phyloP scores from a whole-genome alignment of 2,797 vertebrate genomes.

The Melanotaenia nigrans region DNA sequence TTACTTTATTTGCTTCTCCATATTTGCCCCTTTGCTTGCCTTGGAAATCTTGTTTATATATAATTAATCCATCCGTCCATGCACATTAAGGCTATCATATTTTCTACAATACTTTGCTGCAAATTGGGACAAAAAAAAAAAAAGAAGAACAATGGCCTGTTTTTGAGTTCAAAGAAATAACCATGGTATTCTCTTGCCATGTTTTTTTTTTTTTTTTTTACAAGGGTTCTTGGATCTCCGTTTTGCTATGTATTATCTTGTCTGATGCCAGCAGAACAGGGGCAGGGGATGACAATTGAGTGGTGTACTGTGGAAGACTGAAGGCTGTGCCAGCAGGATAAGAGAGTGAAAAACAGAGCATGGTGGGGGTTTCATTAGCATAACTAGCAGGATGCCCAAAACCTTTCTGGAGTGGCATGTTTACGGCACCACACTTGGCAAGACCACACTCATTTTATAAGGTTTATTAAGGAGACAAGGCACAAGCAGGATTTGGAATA shows the following conservation, averaged over 20 bases:
- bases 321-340: conserved; percentile 82
- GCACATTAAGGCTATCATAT: conserved; percentile 65
- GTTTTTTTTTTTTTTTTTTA: conserved; percentile 62
- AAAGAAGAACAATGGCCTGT: conserved; percentile 78
- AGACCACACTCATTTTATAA: conserved; percentile 91
- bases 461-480: conserved; percentile 86
- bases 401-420: conserved; percentile 93
- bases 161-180: conserved; percentile 83
- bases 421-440: conserved; percentile 90
- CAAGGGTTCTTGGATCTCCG: conserved; percentile 78
- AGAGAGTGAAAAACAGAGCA: conserved; percentile 75
- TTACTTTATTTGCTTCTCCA: conserved; percentile 39
- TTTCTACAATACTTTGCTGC: conserved; percentile 76
- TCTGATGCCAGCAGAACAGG: conserved; percentile 80
- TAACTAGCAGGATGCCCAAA: conserved; percentile 93
- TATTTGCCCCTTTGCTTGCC: conserved; percentile 43
- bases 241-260: conserved; percentile 81
- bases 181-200: conserved; percentile 81
- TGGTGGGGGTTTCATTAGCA: conserved; percentile 90
- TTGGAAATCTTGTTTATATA: conserved; percentile 49
- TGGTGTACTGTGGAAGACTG: conserved; percentile 76
- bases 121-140: conserved; percentile 69
- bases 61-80: conserved; percentile 56
- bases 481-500: conserved; percentile 87
- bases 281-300: conserved; percentile 80